These are phyloP conservation scores for Huso huso DNA, from an alignment of 2,797 vertebrate genomes.

Conservation along the genomic window DNA sequence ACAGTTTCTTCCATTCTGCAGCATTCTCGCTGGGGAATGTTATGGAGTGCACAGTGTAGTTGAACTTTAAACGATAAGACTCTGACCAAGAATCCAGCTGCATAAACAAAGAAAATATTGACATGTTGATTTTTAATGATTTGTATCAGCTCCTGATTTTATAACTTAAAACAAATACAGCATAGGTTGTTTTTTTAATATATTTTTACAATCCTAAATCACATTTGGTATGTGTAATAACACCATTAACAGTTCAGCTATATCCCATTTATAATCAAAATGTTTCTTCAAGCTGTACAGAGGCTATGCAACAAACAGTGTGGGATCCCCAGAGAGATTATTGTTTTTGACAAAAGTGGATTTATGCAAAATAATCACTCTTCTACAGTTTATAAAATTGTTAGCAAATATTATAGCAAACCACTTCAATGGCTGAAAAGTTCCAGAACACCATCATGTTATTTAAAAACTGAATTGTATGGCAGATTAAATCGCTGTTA, in stretches of 20 bases:
- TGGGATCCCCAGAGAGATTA: neutral
- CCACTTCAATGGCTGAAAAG: neutral
- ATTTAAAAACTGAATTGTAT: neutral
- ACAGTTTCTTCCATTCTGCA: conserved; percentile 87
- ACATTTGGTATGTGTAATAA: too few relatives aligned
- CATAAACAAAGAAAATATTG: conserved; percentile 18
- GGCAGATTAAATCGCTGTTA: conserved; percentile 27
- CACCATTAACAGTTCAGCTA: too few relatives aligned
- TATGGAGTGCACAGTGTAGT: conserved; percentile 79
- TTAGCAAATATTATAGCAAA: neutral
- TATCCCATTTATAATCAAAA: too few relatives aligned
- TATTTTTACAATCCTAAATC: too few relatives aligned
- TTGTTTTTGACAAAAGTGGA: neutral
- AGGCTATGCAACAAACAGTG: too few relatives aligned
- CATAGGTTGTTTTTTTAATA: too few relatives aligned
- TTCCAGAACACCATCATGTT: neutral
- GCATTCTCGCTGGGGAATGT: conserved; percentile 82
- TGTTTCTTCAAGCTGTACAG: too few relatives aligned
- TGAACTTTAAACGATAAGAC: conserved; percentile 59
- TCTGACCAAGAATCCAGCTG: conserved; percentile 75
- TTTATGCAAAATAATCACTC: neutral
- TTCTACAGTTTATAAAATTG: neutral
- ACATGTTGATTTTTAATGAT: neutral
- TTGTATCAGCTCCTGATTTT: neutral
- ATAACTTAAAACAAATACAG: neutral